These are phyloP conservation scores for Lymantria dispar DNA, from an alignment of 2,888 invertebrate genomes.

Conservation along the genomic window DNA sequence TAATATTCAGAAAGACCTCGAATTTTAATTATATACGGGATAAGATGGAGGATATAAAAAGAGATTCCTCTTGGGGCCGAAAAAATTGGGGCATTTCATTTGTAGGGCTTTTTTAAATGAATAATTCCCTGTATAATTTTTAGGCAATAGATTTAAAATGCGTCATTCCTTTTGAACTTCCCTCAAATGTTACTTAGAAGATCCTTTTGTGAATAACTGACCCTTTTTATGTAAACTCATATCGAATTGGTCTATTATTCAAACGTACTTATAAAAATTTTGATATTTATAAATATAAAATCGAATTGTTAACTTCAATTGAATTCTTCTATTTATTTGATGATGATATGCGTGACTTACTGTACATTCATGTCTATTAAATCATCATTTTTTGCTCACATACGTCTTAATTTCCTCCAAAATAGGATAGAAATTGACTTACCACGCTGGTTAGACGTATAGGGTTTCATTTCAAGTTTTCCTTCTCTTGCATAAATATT, in stretches of 20 bases:
- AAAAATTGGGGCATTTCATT: conserved; percentile 42
- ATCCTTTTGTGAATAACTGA: conserved; percentile 31
- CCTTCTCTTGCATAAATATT: too few species aligned
- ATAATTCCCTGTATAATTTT: conserved; percentile 54
- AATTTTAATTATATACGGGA: conserved; percentile 52
- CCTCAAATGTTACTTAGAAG: conserved; percentile 29
- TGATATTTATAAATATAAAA: neutral
- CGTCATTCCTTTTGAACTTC: conserved; percentile 39
- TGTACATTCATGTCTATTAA: too few species aligned
- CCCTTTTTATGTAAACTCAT: conserved; percentile 26
- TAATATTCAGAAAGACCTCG: conserved; percentile 34
- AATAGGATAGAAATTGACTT: too few species aligned
- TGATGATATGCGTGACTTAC: too few species aligned
- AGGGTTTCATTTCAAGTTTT: too few species aligned
- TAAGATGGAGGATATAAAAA: conserved; percentile 42
- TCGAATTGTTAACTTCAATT: too few species aligned
- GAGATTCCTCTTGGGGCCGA: conserved; percentile 32
- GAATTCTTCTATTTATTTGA: too few species aligned
- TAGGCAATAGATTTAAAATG: conserved; percentile 44
- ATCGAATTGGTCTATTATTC: conserved; percentile 29
- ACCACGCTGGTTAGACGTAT: too few species aligned
- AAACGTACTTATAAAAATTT: neutral
- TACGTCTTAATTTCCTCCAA: too few species aligned
- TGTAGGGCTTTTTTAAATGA: conserved; percentile 47
- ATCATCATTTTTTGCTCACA: too few species aligned